Conservation (phyloP, 23 tunicate genomes). For the Clavelina lepadiformis region DNA sequence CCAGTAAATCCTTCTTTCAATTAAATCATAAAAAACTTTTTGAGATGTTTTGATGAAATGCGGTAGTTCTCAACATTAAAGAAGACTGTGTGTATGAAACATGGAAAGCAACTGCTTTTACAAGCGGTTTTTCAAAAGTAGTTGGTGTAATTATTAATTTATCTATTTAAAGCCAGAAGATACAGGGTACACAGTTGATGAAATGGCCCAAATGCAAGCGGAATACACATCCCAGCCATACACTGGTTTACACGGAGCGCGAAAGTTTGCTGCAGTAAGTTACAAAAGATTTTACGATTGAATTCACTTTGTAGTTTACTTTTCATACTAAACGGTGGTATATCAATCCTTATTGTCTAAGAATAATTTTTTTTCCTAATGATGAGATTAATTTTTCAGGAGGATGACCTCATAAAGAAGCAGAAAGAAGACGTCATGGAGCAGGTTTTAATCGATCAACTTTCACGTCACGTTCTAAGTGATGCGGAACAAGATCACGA, state of each 20-base stretch:
- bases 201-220: conserved; percentile 75
- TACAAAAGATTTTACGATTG: no score
- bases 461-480: conserved; percentile 90
- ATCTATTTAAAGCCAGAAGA: conserved; percentile 3
- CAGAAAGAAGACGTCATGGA: conserved; percentile 87
- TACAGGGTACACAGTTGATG: conserved; percentile 41
- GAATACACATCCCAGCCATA: conserved; percentile 58
- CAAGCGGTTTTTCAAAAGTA: neutral
- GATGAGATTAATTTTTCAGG: no score
- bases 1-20: no score
- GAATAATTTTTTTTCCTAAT: no score
- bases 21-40: no score
- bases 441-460: conserved; percentile 80
- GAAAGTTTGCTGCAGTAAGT: conserved; percentile 83
- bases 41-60: no score
- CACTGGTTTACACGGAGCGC: conserved; percentile 58
- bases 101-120: no score
- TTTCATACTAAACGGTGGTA: no score
- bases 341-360: no score
- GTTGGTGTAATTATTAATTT: neutral
- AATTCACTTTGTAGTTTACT: no score
- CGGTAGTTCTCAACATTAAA: no score
- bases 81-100: no score
- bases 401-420: conserved; percentile 55
- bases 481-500: conserved; percentile 89